Conservation (phyloP, 2,797 vertebrate species). For the Agapornis canus region DNA sequence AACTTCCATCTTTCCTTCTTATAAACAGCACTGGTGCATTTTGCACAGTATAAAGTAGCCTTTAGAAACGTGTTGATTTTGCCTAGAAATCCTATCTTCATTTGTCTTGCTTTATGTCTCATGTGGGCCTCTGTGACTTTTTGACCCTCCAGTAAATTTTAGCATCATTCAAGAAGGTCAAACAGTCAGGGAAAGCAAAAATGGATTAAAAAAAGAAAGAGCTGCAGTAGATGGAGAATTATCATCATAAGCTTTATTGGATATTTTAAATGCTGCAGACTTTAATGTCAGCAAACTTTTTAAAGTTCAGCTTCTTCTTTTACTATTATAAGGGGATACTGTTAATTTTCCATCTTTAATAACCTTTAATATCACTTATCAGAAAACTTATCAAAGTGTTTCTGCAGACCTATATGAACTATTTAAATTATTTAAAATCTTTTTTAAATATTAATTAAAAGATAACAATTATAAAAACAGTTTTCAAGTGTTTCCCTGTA, state of each 20-base stretch:
- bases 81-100: neutral
- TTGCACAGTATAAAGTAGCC: neutral
- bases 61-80: conserved; percentile 15
- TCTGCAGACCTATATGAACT: neutral
- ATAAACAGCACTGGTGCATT: neutral
- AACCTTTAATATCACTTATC: neutral
- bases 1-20: neutral
- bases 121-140: conserved; percentile 1
- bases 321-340: neutral
- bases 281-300: conserved; percentile 15
- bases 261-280: conserved; percentile 17
- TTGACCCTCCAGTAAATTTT: conserved; percentile 41
- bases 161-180: conserved; percentile 39
- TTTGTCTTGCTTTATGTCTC: conserved; percentile 13
- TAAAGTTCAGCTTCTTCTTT: conserved; percentile 8
- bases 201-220: conserved; percentile 22
- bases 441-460: neutral
- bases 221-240: neutral
- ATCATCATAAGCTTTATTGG: conserved; percentile 21
- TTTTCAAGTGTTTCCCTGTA: neutral
- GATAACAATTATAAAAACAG: neutral
- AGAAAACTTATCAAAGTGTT: neutral
- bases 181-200: conserved; percentile 48
- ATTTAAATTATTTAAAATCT: neutral
- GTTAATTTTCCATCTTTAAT: neutral